Evolutionary conservation across 2,888 invertebrate genomes (phyloP).

Genomic region (Orchestes rusci): DNA sequence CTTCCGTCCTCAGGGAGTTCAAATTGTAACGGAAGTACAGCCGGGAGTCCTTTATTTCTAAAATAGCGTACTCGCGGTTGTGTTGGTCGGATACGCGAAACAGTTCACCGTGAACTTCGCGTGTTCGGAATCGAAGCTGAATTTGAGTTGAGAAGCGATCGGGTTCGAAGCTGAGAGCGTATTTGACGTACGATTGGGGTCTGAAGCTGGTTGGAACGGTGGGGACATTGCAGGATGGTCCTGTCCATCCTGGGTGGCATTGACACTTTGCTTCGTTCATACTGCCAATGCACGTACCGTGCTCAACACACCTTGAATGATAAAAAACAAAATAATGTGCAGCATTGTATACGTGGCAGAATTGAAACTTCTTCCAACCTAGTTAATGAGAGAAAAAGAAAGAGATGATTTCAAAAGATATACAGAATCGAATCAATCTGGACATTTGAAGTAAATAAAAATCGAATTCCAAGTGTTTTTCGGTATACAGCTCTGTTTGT

Average conservation of each 20-base stretch:
- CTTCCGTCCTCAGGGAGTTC: constrained; percentile 84
- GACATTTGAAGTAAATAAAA: no score
- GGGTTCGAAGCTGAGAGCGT: constrained; percentile 89
- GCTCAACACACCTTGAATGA: constrained; percentile 75
- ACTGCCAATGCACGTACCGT: constrained; percentile 90
- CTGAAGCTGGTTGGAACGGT: constrained; percentile 90
- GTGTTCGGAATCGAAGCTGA: constrained; percentile 87
- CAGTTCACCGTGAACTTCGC: constrained; percentile 87
- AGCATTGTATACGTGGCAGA: no score
- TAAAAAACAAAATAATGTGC: neutral
- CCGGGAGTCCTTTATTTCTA: constrained; percentile 83
- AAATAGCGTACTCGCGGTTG: constrained; percentile 86
- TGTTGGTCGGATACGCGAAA: constrained; percentile 92
- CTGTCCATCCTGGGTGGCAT: constrained; percentile 93
- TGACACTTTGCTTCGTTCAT: constrained; percentile 85
- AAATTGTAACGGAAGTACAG: constrained; percentile 89
- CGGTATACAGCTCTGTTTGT: no score
- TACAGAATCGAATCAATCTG: no score
- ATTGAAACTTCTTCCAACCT: neutral
- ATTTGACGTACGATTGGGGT: constrained; percentile 93
- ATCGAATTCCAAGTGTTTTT: no score
- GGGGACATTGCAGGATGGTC: constrained; percentile 76
- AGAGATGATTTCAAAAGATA: no score
- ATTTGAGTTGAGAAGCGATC: constrained; percentile 88
- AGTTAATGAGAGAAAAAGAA: no score